These are phyloP conservation scores for Paracanthobrama guichenoti DNA, from an alignment of 2,113 vertebrate genomes.

Conservation along the genomic window DNA sequence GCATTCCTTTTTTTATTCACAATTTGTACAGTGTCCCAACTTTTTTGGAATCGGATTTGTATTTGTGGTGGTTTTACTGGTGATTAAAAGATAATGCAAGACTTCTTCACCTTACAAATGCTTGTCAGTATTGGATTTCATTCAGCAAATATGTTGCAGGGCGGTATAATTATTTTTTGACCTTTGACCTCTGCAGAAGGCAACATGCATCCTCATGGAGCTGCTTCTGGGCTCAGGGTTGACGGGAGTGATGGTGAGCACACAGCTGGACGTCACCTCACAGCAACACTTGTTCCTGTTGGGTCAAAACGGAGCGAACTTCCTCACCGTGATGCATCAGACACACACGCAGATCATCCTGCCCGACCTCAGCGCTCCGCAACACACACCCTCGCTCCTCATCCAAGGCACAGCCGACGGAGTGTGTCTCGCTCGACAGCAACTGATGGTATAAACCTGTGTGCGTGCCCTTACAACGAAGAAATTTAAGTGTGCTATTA, in stretches of 20 bases:
- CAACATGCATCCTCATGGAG: conserved; percentile 75
- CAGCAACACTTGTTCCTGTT: conserved; percentile 81
- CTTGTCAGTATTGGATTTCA: no score
- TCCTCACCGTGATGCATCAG: conserved; percentile 79
- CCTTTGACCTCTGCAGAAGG: conserved; percentile 68
- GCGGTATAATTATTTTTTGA: neutral
- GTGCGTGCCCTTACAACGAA: neutral
- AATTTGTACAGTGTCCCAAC: no score
- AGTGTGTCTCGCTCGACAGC: conserved; percentile 77
- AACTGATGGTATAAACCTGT: conserved; percentile 72
- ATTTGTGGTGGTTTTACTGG: neutral
- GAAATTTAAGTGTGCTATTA: no score
- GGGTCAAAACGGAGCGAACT: conserved; percentile 78
- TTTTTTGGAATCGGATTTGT: no score
- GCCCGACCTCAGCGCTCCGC: conserved; percentile 76
- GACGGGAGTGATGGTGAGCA: conserved; percentile 67
- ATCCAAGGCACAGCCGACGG: conserved; percentile 79
- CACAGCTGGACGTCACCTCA: conserved; percentile 78
- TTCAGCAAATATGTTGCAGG: no score
- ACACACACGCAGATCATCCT: conserved; percentile 81
- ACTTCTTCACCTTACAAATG: neutral
- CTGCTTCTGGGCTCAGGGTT: conserved; percentile 69
- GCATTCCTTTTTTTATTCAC: no score
- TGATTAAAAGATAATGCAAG: neutral
- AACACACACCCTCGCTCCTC: conserved; percentile 72